phyloP scores from a whole-genome alignment of 2,113 vertebrate genomes.

The Erinaceus europaeus region DNA sequence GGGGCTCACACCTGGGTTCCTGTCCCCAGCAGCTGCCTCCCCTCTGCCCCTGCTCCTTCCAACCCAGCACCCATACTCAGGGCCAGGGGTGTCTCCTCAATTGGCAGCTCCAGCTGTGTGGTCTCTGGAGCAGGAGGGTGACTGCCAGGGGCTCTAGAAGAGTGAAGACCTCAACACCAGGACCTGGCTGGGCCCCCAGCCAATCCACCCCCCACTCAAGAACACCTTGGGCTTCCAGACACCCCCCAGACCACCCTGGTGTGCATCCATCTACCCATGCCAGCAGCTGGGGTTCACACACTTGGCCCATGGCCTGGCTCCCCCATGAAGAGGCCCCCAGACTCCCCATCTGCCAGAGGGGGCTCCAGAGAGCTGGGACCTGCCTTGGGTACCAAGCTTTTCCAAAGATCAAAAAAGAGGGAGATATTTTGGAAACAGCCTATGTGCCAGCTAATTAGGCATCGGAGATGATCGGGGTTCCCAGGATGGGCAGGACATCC shows the following conservation, averaged over 20 bases:
- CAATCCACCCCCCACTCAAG: not conserved
- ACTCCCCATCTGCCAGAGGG: too few relatives aligned
- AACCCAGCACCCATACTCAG: too few relatives aligned
- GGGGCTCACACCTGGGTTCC: too few relatives aligned
- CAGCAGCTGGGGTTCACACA: not conserved
- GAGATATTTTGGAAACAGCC: slow-evolving; percentile 68
- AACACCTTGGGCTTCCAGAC: not conserved
- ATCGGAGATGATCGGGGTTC: slow-evolving; percentile 23
- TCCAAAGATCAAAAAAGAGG: slow-evolving; percentile 51
- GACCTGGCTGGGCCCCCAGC: not conserved
- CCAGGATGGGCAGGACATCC: not conserved
- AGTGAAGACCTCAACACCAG: not conserved
- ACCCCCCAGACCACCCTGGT: slow-evolving; percentile 52
- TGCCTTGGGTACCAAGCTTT: slow-evolving; percentile 33
- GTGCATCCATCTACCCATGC: slow-evolving; percentile 30
- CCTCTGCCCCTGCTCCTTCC: too few relatives aligned
- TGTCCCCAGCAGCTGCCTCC: too few relatives aligned
- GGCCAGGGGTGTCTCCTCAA: too few relatives aligned
- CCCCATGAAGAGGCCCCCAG: not conserved
- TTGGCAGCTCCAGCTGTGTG: too few relatives aligned
- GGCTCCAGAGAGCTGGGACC: not conserved
- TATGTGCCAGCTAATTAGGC: slow-evolving; percentile 62
- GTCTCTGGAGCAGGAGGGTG: not conserved
- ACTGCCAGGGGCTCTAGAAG: slow-evolving; percentile 41
- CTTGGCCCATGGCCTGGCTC: not conserved